These are phyloP conservation scores for Nephila pilipes DNA, from an alignment of 1,140 invertebrate genomes.

Conservation along the genomic window DNA sequence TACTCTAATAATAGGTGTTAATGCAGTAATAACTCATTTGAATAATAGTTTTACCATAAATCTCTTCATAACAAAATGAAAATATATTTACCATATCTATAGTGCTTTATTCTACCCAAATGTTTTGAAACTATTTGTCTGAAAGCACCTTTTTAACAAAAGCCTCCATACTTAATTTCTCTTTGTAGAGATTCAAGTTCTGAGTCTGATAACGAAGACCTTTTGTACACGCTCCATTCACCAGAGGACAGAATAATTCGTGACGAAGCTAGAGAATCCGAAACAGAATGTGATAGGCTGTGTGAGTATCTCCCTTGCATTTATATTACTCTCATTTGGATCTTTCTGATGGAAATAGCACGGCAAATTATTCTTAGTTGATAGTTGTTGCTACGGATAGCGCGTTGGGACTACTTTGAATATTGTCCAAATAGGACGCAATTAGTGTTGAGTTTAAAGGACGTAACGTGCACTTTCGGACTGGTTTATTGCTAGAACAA, in stretches of 20 bases:
- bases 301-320: conserved; percentile 65
- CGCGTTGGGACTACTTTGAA: conserved; percentile 36
- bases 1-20: too few relatives aligned
- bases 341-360: conserved; percentile 7
- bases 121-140: not conserved
- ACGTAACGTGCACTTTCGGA: not conserved
- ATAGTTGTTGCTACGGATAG: conserved; percentile 1
- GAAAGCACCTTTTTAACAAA: not conserved
- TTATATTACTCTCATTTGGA: conserved; percentile 66
- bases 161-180: not conserved
- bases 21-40: too few relatives aligned
- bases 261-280: conserved; percentile 67
- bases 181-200: conserved; percentile 60
- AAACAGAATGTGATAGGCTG: conserved; percentile 70
- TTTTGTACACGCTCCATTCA: conserved; percentile 67
- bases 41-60: too few relatives aligned
- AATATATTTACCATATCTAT: too few relatives aligned
- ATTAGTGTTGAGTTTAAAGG: conserved; percentile 42
- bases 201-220: conserved; percentile 69
- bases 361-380: conserved; percentile 17
- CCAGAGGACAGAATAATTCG: conserved; percentile 67
- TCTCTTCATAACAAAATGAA: too few relatives aligned
- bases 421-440: conserved; percentile 41
- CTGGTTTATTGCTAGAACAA: conserved; percentile 27
- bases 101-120: too few relatives aligned